These are phyloP conservation scores for Agelas oroides DNA, from an alignment of 37 sponge, comb jelly and placozoan genomes.

Conservation along the genomic window DNA sequence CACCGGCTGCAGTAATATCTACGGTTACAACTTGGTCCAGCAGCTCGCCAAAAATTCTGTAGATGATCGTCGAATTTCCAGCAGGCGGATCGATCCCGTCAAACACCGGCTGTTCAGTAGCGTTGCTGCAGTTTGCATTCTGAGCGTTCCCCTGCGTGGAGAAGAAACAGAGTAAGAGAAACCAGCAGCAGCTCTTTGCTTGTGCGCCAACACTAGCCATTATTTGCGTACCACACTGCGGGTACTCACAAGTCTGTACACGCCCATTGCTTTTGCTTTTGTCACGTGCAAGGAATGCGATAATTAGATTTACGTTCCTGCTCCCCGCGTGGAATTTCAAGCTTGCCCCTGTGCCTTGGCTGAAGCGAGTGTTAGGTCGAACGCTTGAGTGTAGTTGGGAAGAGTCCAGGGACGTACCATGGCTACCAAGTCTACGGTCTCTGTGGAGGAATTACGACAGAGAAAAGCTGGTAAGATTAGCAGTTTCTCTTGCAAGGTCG, in stretches of 20 bases:
- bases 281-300: no score
- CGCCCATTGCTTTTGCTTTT: no score
- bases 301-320: no score
- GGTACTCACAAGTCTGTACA: background rate
- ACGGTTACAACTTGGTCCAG: constrained; percentile 8
- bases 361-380: no score
- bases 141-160: background rate
- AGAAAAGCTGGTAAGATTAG: background rate
- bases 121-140: background rate
- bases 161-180: background rate
- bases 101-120: constrained; percentile 17
- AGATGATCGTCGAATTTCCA: constrained; percentile 3
- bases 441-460: constrained; percentile 13
- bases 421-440: background rate
- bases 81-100: constrained; percentile 25
- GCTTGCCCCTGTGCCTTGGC: no score
- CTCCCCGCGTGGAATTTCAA: no score
- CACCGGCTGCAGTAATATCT: background rate
- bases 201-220: background rate
- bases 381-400: no score
- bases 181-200: background rate
- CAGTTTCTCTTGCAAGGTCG: no score
- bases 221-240: background rate
- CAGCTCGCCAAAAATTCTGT: constrained; percentile 19
- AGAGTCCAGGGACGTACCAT: background rate